Percentiles rank a stretch among this genome's conserved stretches.
Evolutionary conservation across 2,888 invertebrate genomes (phyloP).

Genomic region (Drosophila yooni): DNA sequence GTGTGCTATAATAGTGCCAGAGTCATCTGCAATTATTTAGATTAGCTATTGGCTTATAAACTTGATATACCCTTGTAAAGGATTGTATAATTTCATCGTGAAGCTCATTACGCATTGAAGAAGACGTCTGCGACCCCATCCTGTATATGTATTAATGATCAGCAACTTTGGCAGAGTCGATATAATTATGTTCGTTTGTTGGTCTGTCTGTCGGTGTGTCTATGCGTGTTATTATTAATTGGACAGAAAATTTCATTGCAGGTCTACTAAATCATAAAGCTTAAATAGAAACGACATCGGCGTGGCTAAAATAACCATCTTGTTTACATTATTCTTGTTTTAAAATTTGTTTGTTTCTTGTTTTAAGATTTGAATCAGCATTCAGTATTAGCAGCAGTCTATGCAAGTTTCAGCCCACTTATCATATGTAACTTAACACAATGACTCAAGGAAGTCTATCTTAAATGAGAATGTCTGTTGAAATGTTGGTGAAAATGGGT

Average conservation of each 20-base stretch:
- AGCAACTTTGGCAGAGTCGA: not conserved
- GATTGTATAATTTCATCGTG: not conserved
- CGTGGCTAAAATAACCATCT: not conserved
- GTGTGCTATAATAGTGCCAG: not conserved
- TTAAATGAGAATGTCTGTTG: not conserved
- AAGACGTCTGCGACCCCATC: not conserved
- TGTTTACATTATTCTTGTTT: too few species aligned
- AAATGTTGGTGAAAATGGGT: slow-evolving; percentile 4
- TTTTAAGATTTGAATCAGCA: not conserved
- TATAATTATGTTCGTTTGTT: not conserved
- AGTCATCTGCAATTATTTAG: slow-evolving; percentile 1
- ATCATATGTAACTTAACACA: not conserved
- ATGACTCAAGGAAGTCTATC: not conserved
- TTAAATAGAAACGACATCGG: not conserved
- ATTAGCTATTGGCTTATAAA: not conserved
- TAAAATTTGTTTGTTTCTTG: not conserved
- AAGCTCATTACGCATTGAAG: too few species aligned
- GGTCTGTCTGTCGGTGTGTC: not conserved
- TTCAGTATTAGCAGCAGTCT: not conserved
- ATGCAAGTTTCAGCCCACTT: not conserved
- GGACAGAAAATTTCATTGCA: not conserved
- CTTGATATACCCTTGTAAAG: not conserved
- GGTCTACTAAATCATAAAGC: not conserved
- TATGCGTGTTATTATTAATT: not conserved
- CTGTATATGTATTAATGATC: not conserved